Evolutionary conservation across 2,797 vertebrate species (phyloP).

Genomic region (Rhinatrema bivittatum): DNA sequence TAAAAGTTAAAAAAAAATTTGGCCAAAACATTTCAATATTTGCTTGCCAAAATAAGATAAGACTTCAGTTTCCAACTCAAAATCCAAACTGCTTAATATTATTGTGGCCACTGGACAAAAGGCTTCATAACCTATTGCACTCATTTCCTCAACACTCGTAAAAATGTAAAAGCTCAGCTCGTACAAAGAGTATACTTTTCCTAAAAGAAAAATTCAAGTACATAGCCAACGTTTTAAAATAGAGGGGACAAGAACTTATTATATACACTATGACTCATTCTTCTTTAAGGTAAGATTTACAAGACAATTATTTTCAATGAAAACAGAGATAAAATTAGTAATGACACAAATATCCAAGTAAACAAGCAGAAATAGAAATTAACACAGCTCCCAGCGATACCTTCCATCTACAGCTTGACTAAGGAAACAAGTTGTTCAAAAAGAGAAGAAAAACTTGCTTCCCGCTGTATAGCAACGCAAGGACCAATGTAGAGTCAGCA

Average conservation of each 20-base stretch:
- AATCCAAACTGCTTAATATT: conserved; percentile 4
- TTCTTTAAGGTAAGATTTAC: background rate
- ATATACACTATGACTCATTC: conserved; percentile 1
- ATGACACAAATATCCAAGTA: conserved; percentile 23
- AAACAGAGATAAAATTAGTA: conserved; percentile 21
- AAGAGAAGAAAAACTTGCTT: conserved; percentile 24
- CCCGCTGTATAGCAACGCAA: conserved; percentile 5
- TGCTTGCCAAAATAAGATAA: background rate
- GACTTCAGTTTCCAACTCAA: background rate
- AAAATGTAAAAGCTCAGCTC: too few relatives aligned
- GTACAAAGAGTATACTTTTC: too few relatives aligned
- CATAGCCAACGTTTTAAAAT: conserved; percentile 2
- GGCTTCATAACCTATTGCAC: background rate
- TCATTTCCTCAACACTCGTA: background rate
- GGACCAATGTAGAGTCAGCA: conserved; percentile 9
- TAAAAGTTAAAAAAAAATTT: background rate
- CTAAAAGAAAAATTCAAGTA: conserved; percentile 1
- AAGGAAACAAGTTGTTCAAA: conserved; percentile 10
- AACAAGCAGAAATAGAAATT: conserved; percentile 30
- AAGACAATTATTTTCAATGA: conserved; percentile 16
- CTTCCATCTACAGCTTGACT: conserved; percentile 14
- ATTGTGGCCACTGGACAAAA: background rate
- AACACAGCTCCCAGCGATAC: conserved; percentile 11
- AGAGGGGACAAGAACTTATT: background rate
- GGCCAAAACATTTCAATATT: background rate